Evolutionary conservation across 2,888 invertebrate species (phyloP).

Genomic region (Meteorus colon): DNA sequence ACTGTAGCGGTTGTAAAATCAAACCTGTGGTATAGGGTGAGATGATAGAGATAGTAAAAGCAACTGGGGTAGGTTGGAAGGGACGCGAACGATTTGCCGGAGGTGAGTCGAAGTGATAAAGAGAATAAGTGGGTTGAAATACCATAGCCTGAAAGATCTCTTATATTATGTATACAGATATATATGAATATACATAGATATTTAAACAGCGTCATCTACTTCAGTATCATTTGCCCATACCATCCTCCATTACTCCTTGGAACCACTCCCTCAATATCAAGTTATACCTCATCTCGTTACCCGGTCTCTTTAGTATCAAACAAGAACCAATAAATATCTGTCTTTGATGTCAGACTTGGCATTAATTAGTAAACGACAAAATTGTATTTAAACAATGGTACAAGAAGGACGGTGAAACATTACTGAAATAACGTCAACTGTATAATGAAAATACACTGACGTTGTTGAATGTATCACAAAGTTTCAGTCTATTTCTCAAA

Average conservation of each 20-base stretch:
- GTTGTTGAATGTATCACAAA: neutral
- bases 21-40: constrained; percentile 5
- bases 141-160: constrained; percentile 9
- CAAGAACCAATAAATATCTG: constrained; percentile 75
- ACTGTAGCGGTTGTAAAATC: constrained; percentile 39
- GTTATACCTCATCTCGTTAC: constrained; percentile 72
- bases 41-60: constrained; percentile 23
- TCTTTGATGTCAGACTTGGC: constrained; percentile 75
- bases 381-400: constrained; percentile 78
- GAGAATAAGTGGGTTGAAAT: constrained; percentile 29
- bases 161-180: constrained; percentile 33
- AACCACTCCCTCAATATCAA: constrained; percentile 67
- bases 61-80: constrained; percentile 37
- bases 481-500: neutral
- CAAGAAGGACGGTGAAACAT: constrained; percentile 59
- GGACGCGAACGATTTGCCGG: constrained; percentile 23
- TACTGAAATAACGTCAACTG: constrained; percentile 27
- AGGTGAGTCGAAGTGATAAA: constrained; percentile 43
- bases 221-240: constrained; percentile 45
- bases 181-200: constrained; percentile 59
- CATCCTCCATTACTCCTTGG: constrained; percentile 55
- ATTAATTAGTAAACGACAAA: constrained; percentile 79
- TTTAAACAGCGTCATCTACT: constrained; percentile 53
- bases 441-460: neutral
- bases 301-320: constrained; percentile 73